These are phyloP conservation scores for Sycophila texana DNA, from an alignment of 2,888 invertebrate species.

Conservation along the genomic window DNA sequence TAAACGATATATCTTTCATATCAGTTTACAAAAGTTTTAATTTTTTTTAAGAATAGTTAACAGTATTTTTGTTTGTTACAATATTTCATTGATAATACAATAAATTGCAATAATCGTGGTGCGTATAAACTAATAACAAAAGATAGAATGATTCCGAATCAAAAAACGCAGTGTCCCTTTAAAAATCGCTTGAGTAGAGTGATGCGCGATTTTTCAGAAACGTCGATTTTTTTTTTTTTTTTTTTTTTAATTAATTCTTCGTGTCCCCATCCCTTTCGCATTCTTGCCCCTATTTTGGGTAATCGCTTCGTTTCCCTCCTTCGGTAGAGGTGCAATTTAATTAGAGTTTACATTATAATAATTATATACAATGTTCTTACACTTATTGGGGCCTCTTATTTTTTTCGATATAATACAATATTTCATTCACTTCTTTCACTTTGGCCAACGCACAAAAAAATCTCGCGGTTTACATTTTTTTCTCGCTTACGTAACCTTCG, in stretches of 20 bases:
- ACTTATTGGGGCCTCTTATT: constrained; percentile 65
- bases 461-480: constrained; percentile 45
- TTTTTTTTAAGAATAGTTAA: constrained; percentile 75
- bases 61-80: constrained; percentile 75
- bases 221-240: constrained; percentile 49
- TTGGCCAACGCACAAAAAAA: constrained; percentile 53
- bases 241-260: constrained; percentile 51
- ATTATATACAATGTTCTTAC: constrained; percentile 73
- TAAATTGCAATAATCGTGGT: constrained; percentile 73
- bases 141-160: constrained; percentile 63
- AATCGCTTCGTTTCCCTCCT: constrained; percentile 57
- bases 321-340: constrained; percentile 64
- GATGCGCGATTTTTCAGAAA: constrained; percentile 54
- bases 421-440: constrained; percentile 50
- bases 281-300: constrained; percentile 50
- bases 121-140: constrained; percentile 73
- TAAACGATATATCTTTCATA: constrained; percentile 32
- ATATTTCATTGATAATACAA: constrained; percentile 73
- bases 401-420: constrained; percentile 69
- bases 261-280: constrained; percentile 32
- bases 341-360: constrained; percentile 69
- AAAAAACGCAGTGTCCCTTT: constrained; percentile 54
- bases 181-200: constrained; percentile 55
- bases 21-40: constrained; percentile 75
- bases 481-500: constrained; percentile 47